Percentiles rank a stretch among this genome's conserved stretches.
Evolutionary conservation across 2,113 vertebrate genomes (phyloP).

Genomic region (Collichthys lucidus): DNA sequence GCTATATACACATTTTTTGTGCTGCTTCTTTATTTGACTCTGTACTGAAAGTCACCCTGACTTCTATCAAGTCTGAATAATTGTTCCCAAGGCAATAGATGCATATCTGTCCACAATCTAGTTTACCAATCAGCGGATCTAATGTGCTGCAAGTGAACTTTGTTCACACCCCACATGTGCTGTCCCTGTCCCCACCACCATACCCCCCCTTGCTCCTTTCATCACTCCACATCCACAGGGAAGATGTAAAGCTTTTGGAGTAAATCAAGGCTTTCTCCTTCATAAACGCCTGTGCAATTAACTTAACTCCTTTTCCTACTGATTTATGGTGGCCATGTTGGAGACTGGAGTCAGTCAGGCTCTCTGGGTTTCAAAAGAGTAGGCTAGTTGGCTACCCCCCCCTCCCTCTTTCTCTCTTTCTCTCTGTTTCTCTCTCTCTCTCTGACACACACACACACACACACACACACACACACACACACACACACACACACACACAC

Average conservation of each 20-base stretch:
- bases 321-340: conserved; percentile 72
- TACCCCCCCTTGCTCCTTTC: conserved; percentile 64
- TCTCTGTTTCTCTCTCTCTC: not conserved
- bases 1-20: not conserved
- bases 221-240: conserved; percentile 74
- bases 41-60: conserved; percentile 48
- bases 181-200: conserved; percentile 47
- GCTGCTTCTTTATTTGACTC: conserved; percentile 23
- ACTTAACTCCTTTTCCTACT: conserved; percentile 70
- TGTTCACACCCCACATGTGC: conserved; percentile 59
- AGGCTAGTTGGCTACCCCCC: conserved; percentile 61
- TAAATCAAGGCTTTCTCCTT: conserved; percentile 78
- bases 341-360: conserved; percentile 67
- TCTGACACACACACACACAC: conserved; percentile 33
- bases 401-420: not conserved
- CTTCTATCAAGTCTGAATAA: conserved; percentile 65
- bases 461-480: conserved; percentile 34
- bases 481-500: conserved; percentile 28
- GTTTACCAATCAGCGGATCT: conserved; percentile 73
- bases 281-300: conserved; percentile 77
- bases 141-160: conserved; percentile 69
- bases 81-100: conserved; percentile 68
- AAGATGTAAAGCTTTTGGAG: conserved; percentile 77
- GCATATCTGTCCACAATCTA: conserved; percentile 71
- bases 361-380: conserved; percentile 70